These are phyloP conservation scores for Schizaphis graminum DNA, from an alignment of 2,888 invertebrate species.

Conservation along the genomic window DNA sequence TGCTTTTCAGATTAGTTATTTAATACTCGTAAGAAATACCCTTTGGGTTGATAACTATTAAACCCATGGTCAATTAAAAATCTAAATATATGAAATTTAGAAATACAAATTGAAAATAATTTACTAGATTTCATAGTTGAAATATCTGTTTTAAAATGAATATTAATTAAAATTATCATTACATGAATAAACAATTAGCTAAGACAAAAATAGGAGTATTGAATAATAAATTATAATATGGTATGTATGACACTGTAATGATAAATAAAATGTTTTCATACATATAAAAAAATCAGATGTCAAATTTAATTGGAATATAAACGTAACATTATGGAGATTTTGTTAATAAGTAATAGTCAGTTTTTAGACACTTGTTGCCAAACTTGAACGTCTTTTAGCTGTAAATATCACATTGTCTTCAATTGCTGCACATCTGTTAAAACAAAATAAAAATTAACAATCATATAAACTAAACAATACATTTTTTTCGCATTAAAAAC, in stretches of 20 bases:
- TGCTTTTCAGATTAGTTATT: not conserved
- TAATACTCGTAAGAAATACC: not conserved
- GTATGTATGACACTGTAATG: not conserved
- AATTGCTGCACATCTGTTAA: constrained; percentile 39
- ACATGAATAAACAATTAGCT: not conserved
- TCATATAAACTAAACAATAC: not conserved
- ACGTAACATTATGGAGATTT: not conserved
- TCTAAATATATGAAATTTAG: not conserved
- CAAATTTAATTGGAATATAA: not conserved
- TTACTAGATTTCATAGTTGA: not conserved
- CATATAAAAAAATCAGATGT: not conserved
- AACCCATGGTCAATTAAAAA: not conserved
- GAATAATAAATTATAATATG: not conserved
- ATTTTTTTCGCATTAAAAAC: not conserved
- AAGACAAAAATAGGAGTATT: not conserved
- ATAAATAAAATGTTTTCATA: not conserved
- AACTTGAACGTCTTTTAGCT: constrained; percentile 49
- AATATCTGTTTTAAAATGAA: constrained; percentile 2
- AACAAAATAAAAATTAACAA: not conserved
- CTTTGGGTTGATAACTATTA: not conserved
- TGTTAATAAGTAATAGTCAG: not conserved
- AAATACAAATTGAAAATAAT: not conserved
- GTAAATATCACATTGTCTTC: constrained; percentile 32
- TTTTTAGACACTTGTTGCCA: constrained; percentile 49
- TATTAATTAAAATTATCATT: not conserved